These are phyloP conservation scores for Mormyrops attenuatus DNA, from an alignment of 2,797 vertebrate genomes.

Conservation along the genomic window DNA sequence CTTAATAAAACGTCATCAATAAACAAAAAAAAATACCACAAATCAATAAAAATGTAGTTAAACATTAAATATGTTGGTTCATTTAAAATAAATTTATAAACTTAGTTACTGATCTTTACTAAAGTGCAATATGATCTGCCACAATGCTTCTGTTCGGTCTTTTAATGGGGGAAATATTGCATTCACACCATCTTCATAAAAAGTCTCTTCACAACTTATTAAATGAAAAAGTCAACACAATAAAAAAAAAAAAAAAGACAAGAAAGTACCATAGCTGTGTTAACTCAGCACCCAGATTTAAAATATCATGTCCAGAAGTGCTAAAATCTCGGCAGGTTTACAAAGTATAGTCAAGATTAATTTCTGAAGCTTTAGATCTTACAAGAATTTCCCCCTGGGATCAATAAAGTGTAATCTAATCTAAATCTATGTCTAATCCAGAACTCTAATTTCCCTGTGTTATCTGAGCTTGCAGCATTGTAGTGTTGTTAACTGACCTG, in stretches of 20 bases:
- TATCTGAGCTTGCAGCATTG: background rate
- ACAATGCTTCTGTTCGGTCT: background rate
- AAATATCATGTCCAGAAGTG: background rate
- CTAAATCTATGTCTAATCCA: background rate
- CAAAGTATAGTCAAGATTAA: background rate
- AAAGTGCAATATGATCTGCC: background rate
- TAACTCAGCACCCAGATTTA: background rate
- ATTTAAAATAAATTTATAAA: background rate
- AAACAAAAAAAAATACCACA: background rate
- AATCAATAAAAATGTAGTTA: background rate
- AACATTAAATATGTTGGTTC: background rate
- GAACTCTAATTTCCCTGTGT: background rate
- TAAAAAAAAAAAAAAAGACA: background rate
- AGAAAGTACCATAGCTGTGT: background rate
- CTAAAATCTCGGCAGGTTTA: background rate
- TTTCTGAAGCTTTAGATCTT: background rate
- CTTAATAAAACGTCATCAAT: background rate
- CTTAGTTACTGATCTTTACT: background rate
- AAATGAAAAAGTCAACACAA: background rate
- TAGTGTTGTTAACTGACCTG: conserved; percentile 54
- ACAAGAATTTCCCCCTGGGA: background rate
- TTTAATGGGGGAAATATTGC: background rate
- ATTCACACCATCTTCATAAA: background rate
- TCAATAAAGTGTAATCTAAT: background rate
- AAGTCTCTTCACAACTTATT: background rate